Evolutionary conservation across 2,797 vertebrate genomes (phyloP), one percentile per base, ranked within the genome.

Genomic region (Triplophysa yarkandensis): DNA sequence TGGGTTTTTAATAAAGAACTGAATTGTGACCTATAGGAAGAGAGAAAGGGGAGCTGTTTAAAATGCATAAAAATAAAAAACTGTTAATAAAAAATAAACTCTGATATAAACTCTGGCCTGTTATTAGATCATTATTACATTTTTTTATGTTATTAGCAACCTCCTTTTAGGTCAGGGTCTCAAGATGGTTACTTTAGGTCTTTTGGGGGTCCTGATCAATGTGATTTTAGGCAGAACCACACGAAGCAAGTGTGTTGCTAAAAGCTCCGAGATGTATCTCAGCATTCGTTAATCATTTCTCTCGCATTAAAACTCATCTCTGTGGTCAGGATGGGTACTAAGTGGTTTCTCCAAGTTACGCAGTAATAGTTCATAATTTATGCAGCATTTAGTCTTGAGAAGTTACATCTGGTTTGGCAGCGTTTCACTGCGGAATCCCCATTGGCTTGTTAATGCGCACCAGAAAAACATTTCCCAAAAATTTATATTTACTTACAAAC

Each of bases 331-430:
- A 54, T 77, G 68, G 28, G 34, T 67, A 69, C 74, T 75, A 58
- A 68, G 78, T 74, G 77, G 71, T 75, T 78, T 80, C 65, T 82
- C 36, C 63, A 61, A 36, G 62, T 71, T 61, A 54, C 72, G 44
- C 36, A 10, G 11, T 68, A 80, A 62, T 62, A 76, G 65, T 80
- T 62, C 78, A 80, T 82, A 76, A 82, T 82, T 82, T 79, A 83
- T 81, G 74, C 74, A 36, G 65, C 71, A 65, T 79, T 79, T 60
- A 50, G 68, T 67, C 55, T 68, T 25, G 14, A n/a, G n/a, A 72
- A 55, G 50, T 46, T 71, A 23, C 36, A 61, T 72, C 76, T 71
- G 68, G 64, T 81, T 81, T 62, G 75, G 73, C 75, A 73, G 65
- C 41, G 16, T 80, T 77, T 78, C 61, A 55, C 34, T 1, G 54